Conservation (phyloP, 2,888 invertebrate species). For the Heteromurus nitidus region DNA sequence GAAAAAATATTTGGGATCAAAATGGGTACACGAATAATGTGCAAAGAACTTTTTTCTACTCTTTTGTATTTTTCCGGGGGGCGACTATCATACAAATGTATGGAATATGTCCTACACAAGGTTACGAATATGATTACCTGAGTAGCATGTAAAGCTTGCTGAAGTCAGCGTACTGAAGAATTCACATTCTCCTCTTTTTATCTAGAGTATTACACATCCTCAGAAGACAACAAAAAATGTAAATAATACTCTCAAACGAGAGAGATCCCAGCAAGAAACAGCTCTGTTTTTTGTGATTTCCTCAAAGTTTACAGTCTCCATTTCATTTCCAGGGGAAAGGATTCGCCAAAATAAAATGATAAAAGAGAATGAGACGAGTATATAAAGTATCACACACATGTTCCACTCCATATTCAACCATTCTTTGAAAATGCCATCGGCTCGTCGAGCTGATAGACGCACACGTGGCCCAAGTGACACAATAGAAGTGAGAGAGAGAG, state of each 20-base stretch:
- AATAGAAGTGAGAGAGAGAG: neutral
- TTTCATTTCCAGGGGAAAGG: conserved; percentile 18
- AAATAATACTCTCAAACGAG: neutral
- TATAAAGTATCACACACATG: neutral
- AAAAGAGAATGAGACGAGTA: neutral
- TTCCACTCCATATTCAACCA: neutral
- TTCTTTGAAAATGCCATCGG: conserved; percentile 9
- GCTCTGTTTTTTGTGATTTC: neutral
- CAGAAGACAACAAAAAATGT: neutral
- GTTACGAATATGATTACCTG: too few relatives aligned
- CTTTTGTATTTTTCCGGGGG: neutral
- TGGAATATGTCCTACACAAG: too few relatives aligned
- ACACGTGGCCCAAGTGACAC: neutral
- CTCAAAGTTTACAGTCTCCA: conserved; percentile 13
- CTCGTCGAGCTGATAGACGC: neutral
- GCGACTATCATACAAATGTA: neutral
- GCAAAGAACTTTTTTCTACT: too few relatives aligned
- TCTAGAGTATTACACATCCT: neutral
- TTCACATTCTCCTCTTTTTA: neutral
- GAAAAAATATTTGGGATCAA: too few relatives aligned
- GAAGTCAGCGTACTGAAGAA: too few relatives aligned
- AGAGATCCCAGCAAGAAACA: neutral
- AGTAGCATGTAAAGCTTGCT: too few relatives aligned
- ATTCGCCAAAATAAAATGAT: too few relatives aligned
- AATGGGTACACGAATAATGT: too few relatives aligned